These are phyloP conservation scores for Oasisia sp. DNA, from an alignment of 2,888 invertebrate genomes.

Conservation along the genomic window DNA sequence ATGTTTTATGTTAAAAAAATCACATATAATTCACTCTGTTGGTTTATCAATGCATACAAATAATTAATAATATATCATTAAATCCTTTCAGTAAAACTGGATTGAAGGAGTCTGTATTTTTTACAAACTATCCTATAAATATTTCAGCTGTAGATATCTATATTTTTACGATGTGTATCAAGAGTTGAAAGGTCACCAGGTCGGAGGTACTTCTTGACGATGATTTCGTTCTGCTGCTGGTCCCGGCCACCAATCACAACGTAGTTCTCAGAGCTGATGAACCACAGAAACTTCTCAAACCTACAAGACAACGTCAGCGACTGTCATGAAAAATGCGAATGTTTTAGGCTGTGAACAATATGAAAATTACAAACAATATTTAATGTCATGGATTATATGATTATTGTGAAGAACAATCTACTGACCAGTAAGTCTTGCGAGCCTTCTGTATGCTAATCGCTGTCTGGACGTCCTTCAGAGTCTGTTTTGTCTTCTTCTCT, in stretches of 20 bases:
- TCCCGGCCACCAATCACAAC: conserved; percentile 93
- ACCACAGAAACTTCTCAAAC: conserved; percentile 99
- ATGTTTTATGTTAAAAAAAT: no score
- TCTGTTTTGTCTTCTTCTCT: conserved; percentile 91
- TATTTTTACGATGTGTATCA: not conserved
- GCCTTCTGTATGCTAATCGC: conserved; percentile 93
- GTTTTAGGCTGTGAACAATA: no score
- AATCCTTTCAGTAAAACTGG: not conserved
- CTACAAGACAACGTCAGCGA: conserved; percentile 42
- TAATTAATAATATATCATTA: not conserved
- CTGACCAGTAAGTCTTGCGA: conserved; percentile 88
- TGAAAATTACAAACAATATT: not conserved
- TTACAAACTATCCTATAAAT: not conserved
- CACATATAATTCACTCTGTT: no score
- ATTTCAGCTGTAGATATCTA: no score
- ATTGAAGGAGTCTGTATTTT: not conserved
- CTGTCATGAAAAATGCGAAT: no score
- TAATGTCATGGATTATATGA: not conserved
- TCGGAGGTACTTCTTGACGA: conserved; percentile 92
- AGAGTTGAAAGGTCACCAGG: conserved; percentile 49
- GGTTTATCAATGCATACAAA: not conserved
- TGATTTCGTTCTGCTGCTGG: conserved; percentile 96
- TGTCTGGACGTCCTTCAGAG: conserved; percentile 90
- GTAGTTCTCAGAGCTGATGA: conserved; percentile 92
- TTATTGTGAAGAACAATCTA: not conserved